These are phyloP conservation scores for Diglossa brunneiventris DNA, from an alignment of 2,113 vertebrate species.

Conservation along the genomic window DNA sequence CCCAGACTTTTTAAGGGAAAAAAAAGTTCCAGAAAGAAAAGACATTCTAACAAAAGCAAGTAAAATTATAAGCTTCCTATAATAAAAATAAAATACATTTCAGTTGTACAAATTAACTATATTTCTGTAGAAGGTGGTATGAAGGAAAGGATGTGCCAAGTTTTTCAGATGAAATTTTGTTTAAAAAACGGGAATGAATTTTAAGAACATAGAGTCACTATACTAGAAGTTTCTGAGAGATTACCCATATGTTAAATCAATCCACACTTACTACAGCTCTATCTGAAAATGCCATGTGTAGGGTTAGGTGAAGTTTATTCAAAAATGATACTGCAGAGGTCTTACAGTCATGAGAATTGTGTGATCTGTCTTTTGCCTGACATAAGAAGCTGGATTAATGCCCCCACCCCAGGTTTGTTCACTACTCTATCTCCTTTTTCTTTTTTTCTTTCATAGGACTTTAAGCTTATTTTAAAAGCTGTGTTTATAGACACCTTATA, in stretches of 20 bases:
- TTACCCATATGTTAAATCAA: neutral
- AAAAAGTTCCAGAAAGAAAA: neutral
- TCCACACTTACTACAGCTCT: neutral
- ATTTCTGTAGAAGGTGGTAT: neutral
- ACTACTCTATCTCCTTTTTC: neutral
- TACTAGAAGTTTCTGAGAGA: neutral
- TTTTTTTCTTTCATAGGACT: neutral
- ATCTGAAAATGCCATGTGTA: neutral
- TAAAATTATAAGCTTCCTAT: neutral
- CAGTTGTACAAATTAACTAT: neutral
- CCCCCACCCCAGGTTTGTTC: neutral
- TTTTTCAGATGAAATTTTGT: neutral
- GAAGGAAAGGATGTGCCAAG: neutral
- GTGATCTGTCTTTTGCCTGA: neutral
- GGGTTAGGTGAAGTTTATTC: neutral
- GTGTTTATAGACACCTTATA: neutral
- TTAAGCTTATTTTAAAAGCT: neutral
- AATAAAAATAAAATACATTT: neutral
- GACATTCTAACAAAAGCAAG: neutral
- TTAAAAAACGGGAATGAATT: neutral
- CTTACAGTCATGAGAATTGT: neutral
- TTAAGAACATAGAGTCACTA: neutral
- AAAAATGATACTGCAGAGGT: neutral
- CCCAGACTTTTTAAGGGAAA: neutral
- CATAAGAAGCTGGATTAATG: neutral